These are phyloP conservation scores for Esox masquinongy DNA, from an alignment of 2,797 vertebrate species.

Conservation along the genomic window DNA sequence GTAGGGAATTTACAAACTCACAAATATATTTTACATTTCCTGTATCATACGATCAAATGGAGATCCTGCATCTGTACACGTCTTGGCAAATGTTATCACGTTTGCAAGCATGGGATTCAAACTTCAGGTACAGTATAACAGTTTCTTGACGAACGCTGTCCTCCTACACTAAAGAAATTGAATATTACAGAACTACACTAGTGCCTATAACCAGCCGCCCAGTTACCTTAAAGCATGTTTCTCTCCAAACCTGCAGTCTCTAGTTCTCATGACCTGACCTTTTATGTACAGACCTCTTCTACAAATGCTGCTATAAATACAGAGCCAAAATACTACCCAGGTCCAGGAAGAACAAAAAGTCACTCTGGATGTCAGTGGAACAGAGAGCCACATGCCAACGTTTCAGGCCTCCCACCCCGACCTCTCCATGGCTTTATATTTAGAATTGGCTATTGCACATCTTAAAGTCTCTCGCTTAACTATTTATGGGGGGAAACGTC, in stretches of 20 bases:
- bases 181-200: not conserved
- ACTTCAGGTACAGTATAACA: not conserved
- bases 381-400: constrained; percentile 44
- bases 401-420: not conserved
- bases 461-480: not conserved
- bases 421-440: not conserved
- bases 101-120: not conserved
- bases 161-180: not conserved
- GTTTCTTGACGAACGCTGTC: not conserved
- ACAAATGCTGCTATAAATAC: constrained; percentile 29
- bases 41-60: too few species aligned
- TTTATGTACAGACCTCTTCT: constrained; percentile 52
- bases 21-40: too few species aligned
- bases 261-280: constrained; percentile 47
- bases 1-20: too few species aligned
- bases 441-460: not conserved
- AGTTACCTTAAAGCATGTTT: constrained; percentile 48
- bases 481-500: not conserved
- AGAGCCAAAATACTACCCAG: constrained; percentile 28
- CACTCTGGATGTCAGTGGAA: constrained; percentile 38
- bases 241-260: constrained; percentile 37
- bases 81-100: not conserved
- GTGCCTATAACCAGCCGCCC: constrained; percentile 58
- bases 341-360: constrained; percentile 57
- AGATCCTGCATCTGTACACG: too few species aligned